phyloP scores from a whole-genome alignment of 2,888 invertebrate genomes.

The Laothoe populi region DNA sequence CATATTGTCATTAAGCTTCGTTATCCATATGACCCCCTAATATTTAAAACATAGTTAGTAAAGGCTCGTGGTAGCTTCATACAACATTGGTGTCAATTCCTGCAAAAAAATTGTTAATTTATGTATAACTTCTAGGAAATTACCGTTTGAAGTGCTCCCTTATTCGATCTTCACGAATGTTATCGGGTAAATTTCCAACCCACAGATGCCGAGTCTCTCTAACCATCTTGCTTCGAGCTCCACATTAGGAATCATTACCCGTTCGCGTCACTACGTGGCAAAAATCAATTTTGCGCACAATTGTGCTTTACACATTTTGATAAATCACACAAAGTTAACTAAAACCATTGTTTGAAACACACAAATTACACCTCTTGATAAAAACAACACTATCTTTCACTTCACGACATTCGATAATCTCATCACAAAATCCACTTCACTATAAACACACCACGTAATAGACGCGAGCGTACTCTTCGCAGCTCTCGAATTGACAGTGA shows the following conservation, averaged over 20 bases:
- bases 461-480: slow-evolving; percentile 82
- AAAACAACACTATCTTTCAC: slow-evolving; percentile 80
- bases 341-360: slow-evolving; percentile 72
- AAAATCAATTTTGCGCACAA: slow-evolving; percentile 84
- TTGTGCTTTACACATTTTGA: slow-evolving; percentile 82
- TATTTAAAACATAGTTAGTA: background rate
- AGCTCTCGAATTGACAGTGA: slow-evolving; percentile 85
- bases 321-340: slow-evolving; percentile 71
- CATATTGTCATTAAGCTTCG: too few species aligned
- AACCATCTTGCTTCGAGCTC: slow-evolving; percentile 99
- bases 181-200: slow-evolving; percentile 99
- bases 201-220: slow-evolving; percentile 99
- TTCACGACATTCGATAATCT: slow-evolving; percentile 81
- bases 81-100: background rate
- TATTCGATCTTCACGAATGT: slow-evolving; percentile 98
- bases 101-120: slow-evolving; percentile 1
- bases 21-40: too few species aligned
- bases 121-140: slow-evolving; percentile 46
- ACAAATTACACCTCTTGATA: slow-evolving; percentile 69
- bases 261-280: slow-evolving; percentile 86
- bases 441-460: slow-evolving; percentile 82
- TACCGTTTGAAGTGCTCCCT: slow-evolving; percentile 99
- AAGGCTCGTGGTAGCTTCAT: background rate
- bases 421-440: slow-evolving; percentile 82
- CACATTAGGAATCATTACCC: slow-evolving; percentile 93